A percentile compares a stretch with the other conserved stretches of the same genome.
Evolutionary conservation across 2,888 invertebrate genomes (phyloP).

Genomic region (Nymphalis urticae): DNA sequence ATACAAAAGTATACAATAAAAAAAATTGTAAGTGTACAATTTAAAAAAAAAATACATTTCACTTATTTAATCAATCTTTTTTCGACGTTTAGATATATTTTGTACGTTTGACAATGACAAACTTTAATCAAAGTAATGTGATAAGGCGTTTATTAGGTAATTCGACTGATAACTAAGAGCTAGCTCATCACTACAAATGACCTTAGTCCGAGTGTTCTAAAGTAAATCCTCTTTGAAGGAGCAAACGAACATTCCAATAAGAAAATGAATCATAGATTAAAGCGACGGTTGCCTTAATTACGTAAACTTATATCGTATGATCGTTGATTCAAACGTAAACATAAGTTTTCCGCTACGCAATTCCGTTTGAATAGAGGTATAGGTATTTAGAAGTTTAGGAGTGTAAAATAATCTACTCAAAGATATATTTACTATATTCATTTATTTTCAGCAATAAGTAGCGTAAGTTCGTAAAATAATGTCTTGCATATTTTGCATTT

Average conservation of each 20-base stretch:
- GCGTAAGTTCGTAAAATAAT: neutral
- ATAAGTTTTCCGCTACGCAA: constrained; percentile 41
- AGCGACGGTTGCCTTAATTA: constrained; percentile 38
- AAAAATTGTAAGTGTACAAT: no score
- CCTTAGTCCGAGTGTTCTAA: neutral
- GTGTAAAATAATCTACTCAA: neutral
- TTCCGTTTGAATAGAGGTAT: constrained; percentile 31
- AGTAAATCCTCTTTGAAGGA: constrained; percentile 30
- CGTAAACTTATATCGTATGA: constrained; percentile 40
- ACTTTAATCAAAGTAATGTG: neutral
- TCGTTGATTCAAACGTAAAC: constrained; percentile 39
- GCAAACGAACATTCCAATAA: constrained; percentile 36
- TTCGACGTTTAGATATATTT: neutral
- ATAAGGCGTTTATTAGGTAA: no score
- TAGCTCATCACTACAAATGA: constrained; percentile 7
- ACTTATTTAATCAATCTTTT: no score
- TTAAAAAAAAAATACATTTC: no score
- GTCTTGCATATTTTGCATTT: no score
- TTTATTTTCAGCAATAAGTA: neutral
- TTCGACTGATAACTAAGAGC: neutral
- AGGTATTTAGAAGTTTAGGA: constrained; percentile 7
- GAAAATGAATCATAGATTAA: constrained; percentile 41
- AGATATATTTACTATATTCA: neutral
- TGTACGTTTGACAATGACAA: neutral
- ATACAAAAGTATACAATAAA: no score